Percentiles rank a stretch among this genome's conserved stretches.
These are phyloP conservation scores for Scaptomyza polygonia DNA, from an alignment of 2,888 invertebrate genomes.

Conservation along the genomic window DNA sequence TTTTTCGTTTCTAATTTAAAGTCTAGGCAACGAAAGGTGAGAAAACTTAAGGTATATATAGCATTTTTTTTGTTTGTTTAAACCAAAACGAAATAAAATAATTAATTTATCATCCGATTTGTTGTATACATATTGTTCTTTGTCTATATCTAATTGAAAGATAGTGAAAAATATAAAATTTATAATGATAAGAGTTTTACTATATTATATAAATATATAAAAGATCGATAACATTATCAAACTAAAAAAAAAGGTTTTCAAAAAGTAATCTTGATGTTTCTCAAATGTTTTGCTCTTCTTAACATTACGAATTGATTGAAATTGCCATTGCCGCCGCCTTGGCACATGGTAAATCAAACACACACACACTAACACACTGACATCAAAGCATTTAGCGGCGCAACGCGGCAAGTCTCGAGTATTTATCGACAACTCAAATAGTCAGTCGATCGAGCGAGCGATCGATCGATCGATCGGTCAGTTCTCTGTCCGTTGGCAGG, in stretches of 20 bases:
- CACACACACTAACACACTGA: slow-evolving; percentile 19
- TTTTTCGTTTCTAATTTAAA: no score
- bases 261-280: background rate
- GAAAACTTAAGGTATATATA: no score
- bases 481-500: slow-evolving; percentile 35
- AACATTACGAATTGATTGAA: slow-evolving; percentile 20
- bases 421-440: slow-evolving; percentile 59
- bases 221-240: no score
- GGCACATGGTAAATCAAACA: slow-evolving; percentile 53
- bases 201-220: no score
- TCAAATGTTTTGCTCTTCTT: background rate
- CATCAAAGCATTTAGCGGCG: slow-evolving; percentile 52
- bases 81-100: background rate
- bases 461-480: slow-evolving; percentile 49
- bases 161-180: slow-evolving; percentile 6
- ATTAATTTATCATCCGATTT: slow-evolving; percentile 18
- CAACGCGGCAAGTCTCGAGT: slow-evolving; percentile 31
- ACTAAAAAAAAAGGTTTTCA: no score
- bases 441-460: slow-evolving; percentile 27
- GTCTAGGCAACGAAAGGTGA: no score
- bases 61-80: no score
- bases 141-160: slow-evolving; percentile 10
- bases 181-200: no score
- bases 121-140: slow-evolving; percentile 7
- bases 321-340: slow-evolving; percentile 42